phyloP scores from a whole-genome alignment of 2,888 invertebrate genomes.

The Torymus auratus region DNA sequence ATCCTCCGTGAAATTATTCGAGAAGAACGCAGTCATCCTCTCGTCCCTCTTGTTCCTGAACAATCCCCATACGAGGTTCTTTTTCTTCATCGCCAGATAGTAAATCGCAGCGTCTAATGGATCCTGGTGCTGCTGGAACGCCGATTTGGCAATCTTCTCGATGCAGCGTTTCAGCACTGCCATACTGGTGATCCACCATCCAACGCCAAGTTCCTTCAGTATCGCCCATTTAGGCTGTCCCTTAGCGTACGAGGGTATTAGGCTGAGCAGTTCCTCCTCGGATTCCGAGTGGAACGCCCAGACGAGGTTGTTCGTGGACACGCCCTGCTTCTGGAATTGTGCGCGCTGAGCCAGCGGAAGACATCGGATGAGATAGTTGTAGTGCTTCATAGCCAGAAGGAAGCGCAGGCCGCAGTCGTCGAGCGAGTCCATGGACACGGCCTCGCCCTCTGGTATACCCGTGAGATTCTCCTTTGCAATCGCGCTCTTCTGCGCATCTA shows the following conservation, averaged over 20 bases:
- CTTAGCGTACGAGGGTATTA: conserved; percentile 92
- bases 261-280: conserved; percentile 93
- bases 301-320: conserved; percentile 93
- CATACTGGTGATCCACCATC: conserved; percentile 96
- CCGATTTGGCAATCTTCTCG: conserved; percentile 95
- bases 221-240: conserved; percentile 93
- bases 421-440: conserved; percentile 85
- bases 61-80: conserved; percentile 96
- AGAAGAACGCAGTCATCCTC: conserved; percentile 96
- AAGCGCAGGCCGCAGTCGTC: conserved; percentile 99
- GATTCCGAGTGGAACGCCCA: conserved; percentile 99
- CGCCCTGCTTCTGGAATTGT: conserved; percentile 90
- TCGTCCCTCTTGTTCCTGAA: conserved; percentile 92
- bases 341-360: conserved; percentile 93
- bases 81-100: conserved; percentile 99
- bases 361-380: conserved; percentile 93
- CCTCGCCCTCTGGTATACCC: conserved; percentile 79
- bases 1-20: conserved; percentile 94
- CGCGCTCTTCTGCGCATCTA: conserved; percentile 82
- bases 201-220: conserved; percentile 92
- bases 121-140: conserved; percentile 94
- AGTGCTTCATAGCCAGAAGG: conserved; percentile 97
- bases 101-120: conserved; percentile 98
- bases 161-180: conserved; percentile 89
- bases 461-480: conserved; percentile 83